Base-by-base conservation (phyloP, 2,113 vertebrate genomes). In the Mixornis gularis region DNA sequence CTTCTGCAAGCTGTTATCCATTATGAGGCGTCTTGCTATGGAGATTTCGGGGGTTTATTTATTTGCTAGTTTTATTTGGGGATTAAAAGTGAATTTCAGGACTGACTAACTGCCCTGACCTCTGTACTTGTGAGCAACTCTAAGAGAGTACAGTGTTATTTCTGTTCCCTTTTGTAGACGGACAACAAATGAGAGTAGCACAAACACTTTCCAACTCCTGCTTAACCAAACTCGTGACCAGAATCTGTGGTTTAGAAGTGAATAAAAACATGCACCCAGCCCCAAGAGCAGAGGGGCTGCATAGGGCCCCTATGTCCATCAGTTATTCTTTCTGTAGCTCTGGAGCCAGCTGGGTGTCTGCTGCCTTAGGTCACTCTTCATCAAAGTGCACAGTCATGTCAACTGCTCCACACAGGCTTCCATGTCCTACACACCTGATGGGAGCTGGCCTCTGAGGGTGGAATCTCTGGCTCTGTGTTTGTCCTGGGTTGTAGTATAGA, bases 231-330 rank as follows among this genome's bases (percentile, higher is more conserved):
- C 26, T 22, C 16, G 16, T 25, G 55, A 43, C 10, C 59, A 84
- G 41, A 77, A 91, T 20, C 40, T 41, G 32, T 6, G 22, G 20
- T 29, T 52, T 3, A 16, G 24, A 73, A 64, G 8, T 13, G n/a
- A 68, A 43, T 58, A 59, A 59, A 81, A 59, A 9, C 1, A 3
- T 15, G 21, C 41, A 22, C 22, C 7, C n/a, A 41, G 6, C 25
- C 48, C 40, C 1, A 0, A 6, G 2, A 68, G 48, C 48, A 59
- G 8, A 22, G 32, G 17, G 38, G 8, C 15, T 21, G 2, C n/a
- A n/a, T 4, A 62, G 38, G 11, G 4, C 34, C 20, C 17, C 15
- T 30, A 0, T 17, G 21, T 25, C 49, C 52, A 12, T 7, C 30
- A 62, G 32, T 27, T 44, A 15, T 38, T 72, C 17, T 25, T 27